These are phyloP conservation scores for Prietella phreatophila DNA, from an alignment of 2,113 vertebrate genomes.

Conservation along the genomic window DNA sequence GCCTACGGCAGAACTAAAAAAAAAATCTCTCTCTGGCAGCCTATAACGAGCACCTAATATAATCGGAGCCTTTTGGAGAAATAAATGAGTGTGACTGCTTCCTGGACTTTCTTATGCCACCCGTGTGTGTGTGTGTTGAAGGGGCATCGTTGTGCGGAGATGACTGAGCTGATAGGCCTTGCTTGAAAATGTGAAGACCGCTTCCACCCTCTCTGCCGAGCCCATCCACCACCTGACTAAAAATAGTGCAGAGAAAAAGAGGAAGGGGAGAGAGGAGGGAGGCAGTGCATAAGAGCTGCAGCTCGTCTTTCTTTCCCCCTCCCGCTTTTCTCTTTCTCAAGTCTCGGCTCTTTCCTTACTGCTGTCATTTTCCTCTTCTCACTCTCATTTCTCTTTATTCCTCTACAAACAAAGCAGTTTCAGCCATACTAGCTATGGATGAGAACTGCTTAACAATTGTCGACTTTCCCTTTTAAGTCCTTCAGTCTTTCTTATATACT, in stretches of 20 bases:
- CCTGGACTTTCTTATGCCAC: constrained; percentile 27
- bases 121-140: constrained; percentile 32
- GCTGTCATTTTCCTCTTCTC: constrained; percentile 12
- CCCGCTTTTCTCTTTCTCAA: not conserved
- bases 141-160: constrained; percentile 64
- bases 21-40: constrained; percentile 10
- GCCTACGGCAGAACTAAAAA: constrained; percentile 17
- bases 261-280: constrained; percentile 35
- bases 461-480: not conserved
- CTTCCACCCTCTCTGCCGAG: constrained; percentile 60
- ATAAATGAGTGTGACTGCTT: constrained; percentile 5
- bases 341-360: not conserved
- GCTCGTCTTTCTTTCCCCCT: constrained; percentile 4
- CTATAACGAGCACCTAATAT: constrained; percentile 25
- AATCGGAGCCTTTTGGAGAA: constrained; percentile 24
- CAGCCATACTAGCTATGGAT: not conserved
- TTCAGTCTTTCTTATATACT: not conserved
- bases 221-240: constrained; percentile 71
- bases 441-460: not conserved
- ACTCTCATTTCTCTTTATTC: constrained; percentile 25
- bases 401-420: constrained; percentile 6
- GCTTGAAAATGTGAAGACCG: constrained; percentile 75
- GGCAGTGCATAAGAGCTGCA: constrained; percentile 32
- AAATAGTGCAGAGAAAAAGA: constrained; percentile 65
- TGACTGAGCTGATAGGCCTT: constrained; percentile 68